Evolutionary conservation across 2,888 invertebrate genomes (phyloP), one percentile per base, ranked within the genome.

Genomic region (Caenorhabditis becei): DNA sequence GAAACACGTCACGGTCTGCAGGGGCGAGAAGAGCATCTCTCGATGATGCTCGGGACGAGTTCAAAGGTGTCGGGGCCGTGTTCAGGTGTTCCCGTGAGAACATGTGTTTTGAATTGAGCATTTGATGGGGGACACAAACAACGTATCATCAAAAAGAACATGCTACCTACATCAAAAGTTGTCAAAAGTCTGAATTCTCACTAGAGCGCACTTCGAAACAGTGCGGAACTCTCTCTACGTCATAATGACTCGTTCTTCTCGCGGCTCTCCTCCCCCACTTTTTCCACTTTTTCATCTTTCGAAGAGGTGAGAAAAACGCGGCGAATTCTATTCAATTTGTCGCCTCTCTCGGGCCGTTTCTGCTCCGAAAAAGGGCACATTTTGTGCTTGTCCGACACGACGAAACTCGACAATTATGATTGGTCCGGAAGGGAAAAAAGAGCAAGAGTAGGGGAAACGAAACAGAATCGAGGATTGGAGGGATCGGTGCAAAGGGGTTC

Each of bases 271-370:
- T 47, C 32, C 32, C 2, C 61, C 59, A n/a, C 14, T 53, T 63
- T 35, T 32, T 69, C n/a, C 7, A 16, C n/a, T 44, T 41, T 62
- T 41, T 16, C 44, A 14, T 62, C 62, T 28, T 18, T 54, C 28
- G 51, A 51, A 54, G 70, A 71, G 70, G 70, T 71, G 62, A 37
- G 70, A 61, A 61, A 59, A 61, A 69, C 51, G 66, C 35, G 32
- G 24, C 24, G 26, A 23, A 59, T 59, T 75, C 75, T 53, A 65
- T 65, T 67, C 61, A 66, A 75, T 75, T 61, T 75, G 75, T 62
- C 54, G 35, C 58, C 62, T 51, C 51, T 37, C 26, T 28, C 28
- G 18, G 20, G 32, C 23, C 59, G 16, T 54, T 72, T 61, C 14
- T 70, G 28, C 72, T 63, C 65, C 32, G 35, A 23, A 69, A 71